These are phyloP conservation scores for Elachura formosa DNA, from an alignment of 2,113 vertebrate genomes.

Conservation along the genomic window DNA sequence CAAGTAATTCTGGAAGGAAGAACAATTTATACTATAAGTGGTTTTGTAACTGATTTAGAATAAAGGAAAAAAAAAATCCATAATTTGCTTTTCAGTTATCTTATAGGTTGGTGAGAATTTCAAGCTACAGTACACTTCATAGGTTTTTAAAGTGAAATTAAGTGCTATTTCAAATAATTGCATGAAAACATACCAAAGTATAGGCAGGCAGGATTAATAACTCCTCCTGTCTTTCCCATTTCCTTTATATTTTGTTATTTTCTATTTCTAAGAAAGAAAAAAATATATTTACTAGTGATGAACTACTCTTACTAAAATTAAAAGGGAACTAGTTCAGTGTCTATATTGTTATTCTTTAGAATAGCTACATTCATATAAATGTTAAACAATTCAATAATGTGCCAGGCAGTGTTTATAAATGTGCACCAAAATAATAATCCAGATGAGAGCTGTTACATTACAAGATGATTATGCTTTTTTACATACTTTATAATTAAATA, in stretches of 20 bases:
- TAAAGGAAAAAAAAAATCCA: not conserved
- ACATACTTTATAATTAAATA: conserved; percentile 46
- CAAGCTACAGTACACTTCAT: not conserved
- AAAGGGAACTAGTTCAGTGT: not conserved
- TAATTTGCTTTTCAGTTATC: not conserved
- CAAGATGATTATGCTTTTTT: not conserved
- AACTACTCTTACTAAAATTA: not conserved
- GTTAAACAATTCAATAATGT: conserved; percentile 10
- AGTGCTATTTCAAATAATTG: not conserved
- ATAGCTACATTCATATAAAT: not conserved
- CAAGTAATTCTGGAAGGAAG: not conserved
- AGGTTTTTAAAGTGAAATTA: not conserved
- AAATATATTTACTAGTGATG: not conserved
- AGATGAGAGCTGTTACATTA: conserved; percentile 17
- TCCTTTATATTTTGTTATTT: not conserved
- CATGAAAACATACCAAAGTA: not conserved
- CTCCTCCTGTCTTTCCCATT: not conserved
- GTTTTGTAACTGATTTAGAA: not conserved
- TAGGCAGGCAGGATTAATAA: not conserved
- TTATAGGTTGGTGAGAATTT: not conserved
- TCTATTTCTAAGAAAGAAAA: not conserved
- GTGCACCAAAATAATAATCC: conserved; percentile 20
- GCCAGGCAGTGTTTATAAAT: not conserved
- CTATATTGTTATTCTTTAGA: not conserved
- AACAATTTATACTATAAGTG: not conserved